Evolutionary conservation across 2,797 vertebrate species (phyloP).

Genomic region (Carapus acus): DNA sequence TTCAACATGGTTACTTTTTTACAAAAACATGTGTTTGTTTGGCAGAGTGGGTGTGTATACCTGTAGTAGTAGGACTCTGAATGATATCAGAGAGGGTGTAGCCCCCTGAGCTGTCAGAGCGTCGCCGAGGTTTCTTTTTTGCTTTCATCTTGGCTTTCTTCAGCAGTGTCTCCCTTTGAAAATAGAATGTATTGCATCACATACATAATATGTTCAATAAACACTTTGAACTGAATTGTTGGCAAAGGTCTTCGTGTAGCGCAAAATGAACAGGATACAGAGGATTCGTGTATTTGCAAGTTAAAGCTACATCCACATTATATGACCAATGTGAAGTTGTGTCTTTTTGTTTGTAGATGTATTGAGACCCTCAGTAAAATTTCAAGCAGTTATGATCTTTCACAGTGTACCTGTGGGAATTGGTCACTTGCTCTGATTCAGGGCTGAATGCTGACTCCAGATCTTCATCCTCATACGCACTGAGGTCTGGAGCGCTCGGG

Average conservation of each 20-base stretch:
- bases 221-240: no score
- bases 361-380: no score
- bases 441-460: conserved; percentile 72
- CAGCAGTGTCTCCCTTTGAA: conserved; percentile 82
- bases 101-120: conserved; percentile 92
- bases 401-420: conserved; percentile 73
- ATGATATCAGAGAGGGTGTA: conserved; percentile 94
- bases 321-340: no score
- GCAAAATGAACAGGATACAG: no score
- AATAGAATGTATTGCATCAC: no score
- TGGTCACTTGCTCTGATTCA: conserved; percentile 77
- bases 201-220: no score
- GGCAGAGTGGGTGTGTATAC: conserved; percentile 55
- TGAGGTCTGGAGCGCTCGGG: conserved; percentile 87
- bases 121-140: conserved; percentile 88
- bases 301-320: background rate
- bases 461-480: conserved; percentile 78
- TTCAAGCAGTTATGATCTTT: background rate
- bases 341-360: no score
- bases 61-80: conserved; percentile 83
- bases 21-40: no score
- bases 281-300: no score
- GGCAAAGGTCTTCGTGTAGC: no score
- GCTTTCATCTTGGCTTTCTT: conserved; percentile 90
- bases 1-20: no score